Conservation (phyloP, 1,140 invertebrate genomes). For the Pectinophora gossypiella region DNA sequence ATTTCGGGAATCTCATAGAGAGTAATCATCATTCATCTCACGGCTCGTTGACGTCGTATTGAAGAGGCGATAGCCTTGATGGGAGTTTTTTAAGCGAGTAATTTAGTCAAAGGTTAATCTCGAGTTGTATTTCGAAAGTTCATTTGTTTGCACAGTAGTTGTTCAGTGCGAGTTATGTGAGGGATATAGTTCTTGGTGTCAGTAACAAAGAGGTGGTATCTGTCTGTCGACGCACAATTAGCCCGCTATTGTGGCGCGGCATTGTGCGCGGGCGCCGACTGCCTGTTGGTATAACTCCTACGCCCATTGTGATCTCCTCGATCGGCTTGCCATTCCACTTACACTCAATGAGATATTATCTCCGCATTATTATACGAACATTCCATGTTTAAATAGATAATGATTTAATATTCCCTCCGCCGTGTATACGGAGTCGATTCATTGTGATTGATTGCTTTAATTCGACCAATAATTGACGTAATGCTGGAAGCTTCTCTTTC, state of each 20-base stretch:
- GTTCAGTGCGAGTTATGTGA: background rate
- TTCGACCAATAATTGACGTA: slow-evolving; percentile 33
- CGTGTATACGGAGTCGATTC: slow-evolving; percentile 25
- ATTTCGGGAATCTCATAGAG: slow-evolving; percentile 60
- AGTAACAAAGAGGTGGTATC: slow-evolving; percentile 28
- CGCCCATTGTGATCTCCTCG: slow-evolving; percentile 45
- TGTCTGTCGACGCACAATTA: slow-evolving; percentile 66
- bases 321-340: slow-evolving; percentile 34
- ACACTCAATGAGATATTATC: slow-evolving; percentile 49
- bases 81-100: slow-evolving; percentile 13
- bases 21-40: slow-evolving; percentile 61
- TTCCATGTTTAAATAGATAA: slow-evolving; percentile 48
- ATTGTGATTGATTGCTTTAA: slow-evolving; percentile 50
- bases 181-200: background rate
- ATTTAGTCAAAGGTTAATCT: slow-evolving; percentile 17
- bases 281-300: slow-evolving; percentile 53
- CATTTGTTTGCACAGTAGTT: slow-evolving; percentile 14
- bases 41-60: slow-evolving; percentile 54
- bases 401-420: slow-evolving; percentile 40
- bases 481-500: slow-evolving; percentile 22
- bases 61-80: slow-evolving; percentile 24
- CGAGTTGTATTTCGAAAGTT: slow-evolving; percentile 10
- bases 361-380: slow-evolving; percentile 43
- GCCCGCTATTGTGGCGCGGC: slow-evolving; percentile 44
- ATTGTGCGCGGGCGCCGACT: slow-evolving; percentile 43